Percentiles rank a stretch among this genome's conserved stretches.
phyloP scores from a whole-genome alignment of 1,140 invertebrate genomes.

The Drosophila neocordata region DNA sequence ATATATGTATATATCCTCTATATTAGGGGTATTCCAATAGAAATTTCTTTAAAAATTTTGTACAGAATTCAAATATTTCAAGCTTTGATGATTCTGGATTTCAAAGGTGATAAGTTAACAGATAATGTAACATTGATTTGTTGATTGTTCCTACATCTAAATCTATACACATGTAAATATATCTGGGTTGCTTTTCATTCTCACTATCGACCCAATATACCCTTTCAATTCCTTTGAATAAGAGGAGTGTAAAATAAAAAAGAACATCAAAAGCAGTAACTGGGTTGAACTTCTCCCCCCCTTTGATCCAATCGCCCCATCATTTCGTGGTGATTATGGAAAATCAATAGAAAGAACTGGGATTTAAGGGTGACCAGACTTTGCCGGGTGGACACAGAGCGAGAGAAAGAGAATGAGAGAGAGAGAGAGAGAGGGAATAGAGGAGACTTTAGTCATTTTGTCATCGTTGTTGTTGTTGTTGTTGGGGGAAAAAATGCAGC shows the following conservation, averaged over 20 bases:
- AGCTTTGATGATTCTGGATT: no score
- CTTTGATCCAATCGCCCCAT: neutral
- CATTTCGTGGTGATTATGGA: conserved; percentile 71
- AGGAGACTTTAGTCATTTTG: conserved; percentile 6
- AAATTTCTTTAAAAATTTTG: no score
- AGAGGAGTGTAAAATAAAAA: neutral
- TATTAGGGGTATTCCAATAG: no score
- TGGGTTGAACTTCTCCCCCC: conserved; percentile 36
- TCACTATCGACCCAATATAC: neutral
- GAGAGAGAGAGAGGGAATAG: neutral
- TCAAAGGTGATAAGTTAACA: no score
- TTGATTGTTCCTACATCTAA: no score
- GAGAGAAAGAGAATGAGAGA: neutral
- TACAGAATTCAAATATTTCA: no score
- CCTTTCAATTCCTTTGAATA: neutral
- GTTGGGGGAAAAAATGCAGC: conserved; percentile 27
- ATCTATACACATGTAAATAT: no score
- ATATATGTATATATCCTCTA: no score
- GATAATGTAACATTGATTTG: no score
- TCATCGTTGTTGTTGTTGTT: conserved; percentile 2
- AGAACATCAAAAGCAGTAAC: conserved; percentile 39
- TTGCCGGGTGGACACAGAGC: conserved; percentile 6
- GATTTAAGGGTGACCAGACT: conserved; percentile 77
- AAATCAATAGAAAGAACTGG: conserved; percentile 78
- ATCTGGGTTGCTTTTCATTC: no score